phyloP scores from a whole-genome alignment of 1,140 invertebrate species.

The Plodia interpunctella region DNA sequence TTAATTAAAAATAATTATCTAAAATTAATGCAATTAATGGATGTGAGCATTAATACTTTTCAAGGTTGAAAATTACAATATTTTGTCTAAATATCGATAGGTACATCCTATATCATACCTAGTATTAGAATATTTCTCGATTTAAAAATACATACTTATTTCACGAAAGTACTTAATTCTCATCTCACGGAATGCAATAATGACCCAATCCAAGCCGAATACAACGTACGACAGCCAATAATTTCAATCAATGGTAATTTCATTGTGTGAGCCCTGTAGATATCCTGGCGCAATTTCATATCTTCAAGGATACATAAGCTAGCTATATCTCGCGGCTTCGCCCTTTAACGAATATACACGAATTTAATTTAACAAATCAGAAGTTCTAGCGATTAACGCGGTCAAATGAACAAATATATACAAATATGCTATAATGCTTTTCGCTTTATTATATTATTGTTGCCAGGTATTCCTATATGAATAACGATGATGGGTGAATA shows the following conservation, averaged over 20 bases:
- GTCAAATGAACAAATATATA: too few relatives aligned
- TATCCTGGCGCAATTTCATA: not conserved
- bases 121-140: not conserved
- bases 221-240: not conserved
- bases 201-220: not conserved
- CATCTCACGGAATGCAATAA: not conserved
- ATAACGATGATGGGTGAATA: not conserved
- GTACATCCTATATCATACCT: too few relatives aligned
- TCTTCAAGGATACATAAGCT: not conserved
- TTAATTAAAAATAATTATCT: not conserved
- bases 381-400: too few relatives aligned
- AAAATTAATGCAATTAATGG: not conserved
- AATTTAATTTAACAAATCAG: too few relatives aligned
- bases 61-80: not conserved
- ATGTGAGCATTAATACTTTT: not conserved
- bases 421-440: too few relatives aligned
- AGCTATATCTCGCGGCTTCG: too few relatives aligned
- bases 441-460: too few relatives aligned
- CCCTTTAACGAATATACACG: too few relatives aligned
- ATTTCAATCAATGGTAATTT: constrained; percentile 9
- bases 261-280: constrained; percentile 2
- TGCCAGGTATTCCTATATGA: not conserved
- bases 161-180: not conserved
- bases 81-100: too few relatives aligned
- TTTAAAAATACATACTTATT: not conserved